Evolutionary conservation across 2,797 vertebrate species (phyloP).

Genomic region (Pitangus sulphuratus): DNA sequence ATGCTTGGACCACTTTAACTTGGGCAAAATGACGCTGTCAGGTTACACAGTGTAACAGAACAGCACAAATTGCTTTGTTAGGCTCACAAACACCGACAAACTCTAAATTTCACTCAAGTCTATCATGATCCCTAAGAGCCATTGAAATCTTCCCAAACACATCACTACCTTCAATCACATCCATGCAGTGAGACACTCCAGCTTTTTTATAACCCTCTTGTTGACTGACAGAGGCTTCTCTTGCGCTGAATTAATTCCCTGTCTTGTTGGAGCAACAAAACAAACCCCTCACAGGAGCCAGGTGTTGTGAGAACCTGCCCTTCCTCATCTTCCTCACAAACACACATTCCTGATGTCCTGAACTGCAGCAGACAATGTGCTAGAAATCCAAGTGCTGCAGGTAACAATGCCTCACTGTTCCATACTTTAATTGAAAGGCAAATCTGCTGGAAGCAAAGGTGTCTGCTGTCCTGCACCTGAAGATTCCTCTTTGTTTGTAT

Average conservation of each 20-base stretch:
- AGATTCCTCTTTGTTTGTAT: not conserved
- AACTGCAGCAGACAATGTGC: not conserved
- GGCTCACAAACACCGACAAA: not conserved
- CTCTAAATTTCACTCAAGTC: not conserved
- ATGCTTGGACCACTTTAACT: not conserved
- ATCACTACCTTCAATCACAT: not conserved
- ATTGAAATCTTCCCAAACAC: not conserved
- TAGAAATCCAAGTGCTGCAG: not conserved
- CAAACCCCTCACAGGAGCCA: not conserved
- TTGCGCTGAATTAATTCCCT: not conserved
- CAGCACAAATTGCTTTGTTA: not conserved
- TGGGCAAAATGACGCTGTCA: not conserved
- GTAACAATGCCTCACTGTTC: rapidly evolving
- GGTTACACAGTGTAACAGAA: not conserved
- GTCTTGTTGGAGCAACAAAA: not conserved
- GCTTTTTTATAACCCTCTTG: not conserved
- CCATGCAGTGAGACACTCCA: not conserved
- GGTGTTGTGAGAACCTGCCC: not conserved
- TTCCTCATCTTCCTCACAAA: not conserved
- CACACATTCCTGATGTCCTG: not conserved
- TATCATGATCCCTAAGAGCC: not conserved
- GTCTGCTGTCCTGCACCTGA: not conserved
- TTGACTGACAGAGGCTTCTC: not conserved
- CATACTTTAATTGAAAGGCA: rapidly evolving
- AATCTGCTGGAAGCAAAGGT: not conserved